These are phyloP conservation scores for Mesocentrotus franciscanus DNA, from an alignment of 53 echinoderm and acorn worm genomes.

Conservation along the genomic window DNA sequence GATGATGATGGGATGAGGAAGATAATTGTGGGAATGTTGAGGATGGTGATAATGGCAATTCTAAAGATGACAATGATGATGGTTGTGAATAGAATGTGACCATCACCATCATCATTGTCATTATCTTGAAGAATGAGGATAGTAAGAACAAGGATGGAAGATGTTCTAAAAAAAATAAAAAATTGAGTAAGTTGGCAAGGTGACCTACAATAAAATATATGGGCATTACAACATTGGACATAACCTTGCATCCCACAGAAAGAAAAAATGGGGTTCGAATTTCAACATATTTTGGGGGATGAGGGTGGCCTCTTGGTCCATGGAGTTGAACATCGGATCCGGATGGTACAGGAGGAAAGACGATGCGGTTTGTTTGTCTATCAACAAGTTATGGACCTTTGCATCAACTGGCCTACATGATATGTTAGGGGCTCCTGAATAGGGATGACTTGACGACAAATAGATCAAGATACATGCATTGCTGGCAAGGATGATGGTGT, in stretches of 20 bases:
- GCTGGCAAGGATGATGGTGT: background rate
- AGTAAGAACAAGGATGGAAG: background rate
- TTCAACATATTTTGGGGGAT: background rate
- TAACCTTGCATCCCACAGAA: background rate
- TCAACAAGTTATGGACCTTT: slow-evolving; percentile 3
- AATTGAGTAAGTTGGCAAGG: background rate
- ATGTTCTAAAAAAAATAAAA: background rate
- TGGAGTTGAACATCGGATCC: background rate
- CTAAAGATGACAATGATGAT: background rate
- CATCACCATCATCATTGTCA: background rate
- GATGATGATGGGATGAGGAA: background rate
- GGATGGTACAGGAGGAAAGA: background rate
- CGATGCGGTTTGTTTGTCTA: slow-evolving; percentile 21
- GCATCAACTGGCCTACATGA: slow-evolving; percentile 23
- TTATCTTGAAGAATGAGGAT: background rate
- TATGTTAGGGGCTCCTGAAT: background rate
- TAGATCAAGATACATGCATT: background rate
- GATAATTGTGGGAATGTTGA: background rate
- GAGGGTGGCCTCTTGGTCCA: background rate
- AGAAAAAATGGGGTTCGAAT: background rate
- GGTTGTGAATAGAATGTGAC: background rate
- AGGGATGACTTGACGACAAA: background rate
- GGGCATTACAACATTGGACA: background rate
- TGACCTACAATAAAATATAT: background rate
- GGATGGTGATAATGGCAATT: background rate